These are phyloP conservation scores for Stichopus chloronotus DNA, from an alignment of 35 echinoderm and acorn worm species.

Conservation along the genomic window DNA sequence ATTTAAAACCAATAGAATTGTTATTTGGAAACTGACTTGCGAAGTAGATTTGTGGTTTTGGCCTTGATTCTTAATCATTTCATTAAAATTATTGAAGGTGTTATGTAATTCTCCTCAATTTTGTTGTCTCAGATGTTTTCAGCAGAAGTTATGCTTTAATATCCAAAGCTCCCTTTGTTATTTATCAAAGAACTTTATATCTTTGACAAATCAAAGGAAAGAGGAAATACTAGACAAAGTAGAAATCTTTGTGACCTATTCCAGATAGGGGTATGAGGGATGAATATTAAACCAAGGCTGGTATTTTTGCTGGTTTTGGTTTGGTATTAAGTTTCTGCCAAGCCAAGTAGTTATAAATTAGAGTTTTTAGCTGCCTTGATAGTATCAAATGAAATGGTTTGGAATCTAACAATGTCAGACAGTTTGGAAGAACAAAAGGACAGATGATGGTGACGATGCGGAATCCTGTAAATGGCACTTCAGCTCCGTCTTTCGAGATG, in stretches of 20 bases:
- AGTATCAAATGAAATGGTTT: not conserved
- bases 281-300: slow-evolving; percentile 3
- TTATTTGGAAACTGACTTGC: not conserved
- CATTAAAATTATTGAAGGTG: too few species aligned
- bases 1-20: slow-evolving; percentile 1
- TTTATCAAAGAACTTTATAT: not conserved
- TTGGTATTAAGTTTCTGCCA: not conserved
- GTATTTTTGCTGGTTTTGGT: slow-evolving; percentile 15
- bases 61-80: too few species aligned
- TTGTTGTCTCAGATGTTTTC: not conserved
- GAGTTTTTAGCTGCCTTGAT: not conserved
- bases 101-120: not conserved
- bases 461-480: not conserved
- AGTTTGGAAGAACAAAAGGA: not conserved
- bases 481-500: not conserved
- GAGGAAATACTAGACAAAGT: slow-evolving; percentile 9
- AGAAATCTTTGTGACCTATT: not conserved
- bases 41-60: not conserved
- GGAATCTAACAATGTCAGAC: not conserved
- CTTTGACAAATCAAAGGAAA: not conserved
- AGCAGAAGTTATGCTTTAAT: not conserved
- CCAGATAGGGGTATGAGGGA: not conserved
- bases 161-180: not conserved
- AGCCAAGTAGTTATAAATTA: not conserved
- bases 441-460: not conserved